Evolutionary conservation across 2,888 invertebrate species (phyloP).

Genomic region (Bursaphelenchus okinawaensis): DNA sequence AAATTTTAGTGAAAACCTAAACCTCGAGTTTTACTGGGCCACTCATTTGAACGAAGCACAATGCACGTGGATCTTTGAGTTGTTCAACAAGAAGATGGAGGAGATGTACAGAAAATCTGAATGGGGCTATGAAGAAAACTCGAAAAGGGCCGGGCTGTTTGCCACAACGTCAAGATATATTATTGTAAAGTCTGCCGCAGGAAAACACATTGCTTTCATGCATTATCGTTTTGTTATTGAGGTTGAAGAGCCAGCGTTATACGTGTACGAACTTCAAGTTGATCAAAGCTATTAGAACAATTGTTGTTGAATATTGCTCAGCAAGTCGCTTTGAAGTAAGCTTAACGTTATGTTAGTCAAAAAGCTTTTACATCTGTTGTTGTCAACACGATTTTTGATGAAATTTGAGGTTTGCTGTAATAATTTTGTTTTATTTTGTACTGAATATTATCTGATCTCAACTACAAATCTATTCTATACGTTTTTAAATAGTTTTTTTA

Average conservation of each 20-base stretch:
- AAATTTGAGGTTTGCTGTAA: too few species aligned
- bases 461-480: too few species aligned
- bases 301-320: too few species aligned
- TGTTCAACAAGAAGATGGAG: slow-evolving; percentile 49
- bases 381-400: too few species aligned
- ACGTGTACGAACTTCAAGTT: slow-evolving; percentile 78
- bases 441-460: too few species aligned
- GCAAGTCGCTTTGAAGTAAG: too few species aligned
- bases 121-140: slow-evolving; percentile 62
- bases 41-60: slow-evolving; percentile 40
- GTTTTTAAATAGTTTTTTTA: too few species aligned
- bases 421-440: too few species aligned
- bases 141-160: slow-evolving; percentile 60
- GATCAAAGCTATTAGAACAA: slow-evolving; percentile 69
- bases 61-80: slow-evolving; percentile 40
- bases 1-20: slow-evolving; percentile 40
- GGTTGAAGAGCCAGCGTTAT: slow-evolving; percentile 15
- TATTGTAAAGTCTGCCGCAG: slow-evolving; percentile 27
- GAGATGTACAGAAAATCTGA: slow-evolving; percentile 67
- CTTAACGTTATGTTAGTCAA: too few species aligned
- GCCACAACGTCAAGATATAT: slow-evolving; percentile 61
- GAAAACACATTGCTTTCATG: slow-evolving; percentile 68
- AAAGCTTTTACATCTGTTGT: too few species aligned
- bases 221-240: slow-evolving; percentile 60
- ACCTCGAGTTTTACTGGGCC: slow-evolving; percentile 40